Percentiles rank a stretch among this genome's conserved stretches.
These are phyloP conservation scores for Syndactyla subalaris DNA, from an alignment of 2,797 vertebrate species.

Conservation along the genomic window DNA sequence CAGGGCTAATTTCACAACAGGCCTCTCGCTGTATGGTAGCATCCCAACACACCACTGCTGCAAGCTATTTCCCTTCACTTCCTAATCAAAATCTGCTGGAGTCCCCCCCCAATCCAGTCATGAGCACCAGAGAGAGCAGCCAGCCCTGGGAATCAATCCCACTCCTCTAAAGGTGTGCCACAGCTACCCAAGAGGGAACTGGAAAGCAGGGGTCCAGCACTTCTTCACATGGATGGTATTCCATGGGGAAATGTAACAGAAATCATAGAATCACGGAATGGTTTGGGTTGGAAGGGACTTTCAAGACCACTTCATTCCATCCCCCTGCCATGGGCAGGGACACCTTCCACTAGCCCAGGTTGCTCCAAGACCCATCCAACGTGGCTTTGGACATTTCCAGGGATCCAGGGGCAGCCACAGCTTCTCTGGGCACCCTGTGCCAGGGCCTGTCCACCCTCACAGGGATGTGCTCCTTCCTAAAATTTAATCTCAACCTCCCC, in stretches of 20 bases:
- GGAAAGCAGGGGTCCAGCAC: background rate
- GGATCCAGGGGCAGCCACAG: background rate
- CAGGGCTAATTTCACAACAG: background rate
- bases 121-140: background rate
- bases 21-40: background rate
- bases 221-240: background rate
- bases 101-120: background rate
- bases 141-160: background rate
- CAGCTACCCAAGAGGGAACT: background rate
- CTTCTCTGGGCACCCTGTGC: background rate
- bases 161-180: background rate
- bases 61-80: background rate
- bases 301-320: background rate
- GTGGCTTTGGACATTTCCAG: background rate
- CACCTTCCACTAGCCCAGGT: accelerated
- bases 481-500: background rate
- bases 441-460: accelerated
- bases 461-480: background rate
- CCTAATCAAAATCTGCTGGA: background rate
- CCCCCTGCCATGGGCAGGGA: background rate
- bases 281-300: background rate
- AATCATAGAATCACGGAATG: background rate
- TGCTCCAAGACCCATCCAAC: accelerated
- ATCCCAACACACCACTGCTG: background rate
- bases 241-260: background rate